phyloP scores from a whole-genome alignment of 2,888 invertebrate genomes.

The Pardosa pseudoannulata region DNA sequence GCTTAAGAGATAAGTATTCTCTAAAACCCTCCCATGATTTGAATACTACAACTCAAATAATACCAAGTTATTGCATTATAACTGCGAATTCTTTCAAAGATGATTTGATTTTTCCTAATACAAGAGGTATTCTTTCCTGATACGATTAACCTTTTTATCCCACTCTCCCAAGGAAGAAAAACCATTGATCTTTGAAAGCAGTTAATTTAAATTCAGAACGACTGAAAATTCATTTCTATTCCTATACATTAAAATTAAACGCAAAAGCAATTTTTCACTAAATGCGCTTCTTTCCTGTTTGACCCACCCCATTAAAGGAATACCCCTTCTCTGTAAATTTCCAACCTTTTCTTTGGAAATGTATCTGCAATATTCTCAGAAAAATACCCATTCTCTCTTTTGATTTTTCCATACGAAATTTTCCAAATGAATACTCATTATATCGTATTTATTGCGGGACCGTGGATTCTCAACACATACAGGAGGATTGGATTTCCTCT shows the following conservation, averaged over 20 bases:
- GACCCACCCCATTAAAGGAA: not conserved
- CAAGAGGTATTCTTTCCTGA: no score
- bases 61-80: no score
- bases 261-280: not conserved
- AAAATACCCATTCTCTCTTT: not conserved
- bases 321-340: not conserved
- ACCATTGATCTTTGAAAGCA: no score
- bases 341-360: not conserved
- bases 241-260: not conserved
- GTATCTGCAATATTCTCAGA: not conserved
- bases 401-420: not conserved
- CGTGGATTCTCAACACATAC: not conserved
- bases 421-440: conserved; percentile 7
- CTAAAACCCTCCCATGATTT: no score
- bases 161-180: no score
- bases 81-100: no score
- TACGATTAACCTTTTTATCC: no score
- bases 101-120: no score
- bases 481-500: no score
- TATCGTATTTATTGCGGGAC: not conserved
- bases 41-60: no score
- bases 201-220: not conserved
- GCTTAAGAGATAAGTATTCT: no score
- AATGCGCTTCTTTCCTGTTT: not conserved
- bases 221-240: not conserved